Percentiles rank a stretch among this genome's conserved stretches.
Conservation (phyloP, 2,797 vertebrate genomes). For the Darevskia mixta region DNA sequence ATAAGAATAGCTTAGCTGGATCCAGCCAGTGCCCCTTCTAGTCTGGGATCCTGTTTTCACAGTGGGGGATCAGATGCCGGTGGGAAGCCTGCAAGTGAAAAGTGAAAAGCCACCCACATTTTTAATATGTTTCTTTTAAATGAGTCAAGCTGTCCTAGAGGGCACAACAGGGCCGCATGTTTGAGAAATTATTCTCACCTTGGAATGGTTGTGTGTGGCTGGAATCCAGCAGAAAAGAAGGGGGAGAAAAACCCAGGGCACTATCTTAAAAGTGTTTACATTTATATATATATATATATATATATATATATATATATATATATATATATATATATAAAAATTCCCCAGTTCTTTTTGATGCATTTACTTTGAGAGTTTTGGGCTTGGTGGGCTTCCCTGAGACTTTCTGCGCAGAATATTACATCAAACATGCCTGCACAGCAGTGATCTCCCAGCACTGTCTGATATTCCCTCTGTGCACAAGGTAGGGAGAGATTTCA, state of each 20-base stretch:
- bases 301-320: too few relatives aligned
- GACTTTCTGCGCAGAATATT: conserved; percentile 37
- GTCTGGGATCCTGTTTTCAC: too few relatives aligned
- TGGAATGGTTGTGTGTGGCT: background rate
- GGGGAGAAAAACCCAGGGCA: fast-evolving
- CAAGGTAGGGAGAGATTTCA: conserved; percentile 52
- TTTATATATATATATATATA: conserved; percentile 14
- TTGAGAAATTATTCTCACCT: background rate
- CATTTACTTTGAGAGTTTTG: conserved; percentile 45
- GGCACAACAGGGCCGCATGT: background rate
- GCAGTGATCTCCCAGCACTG: background rate
- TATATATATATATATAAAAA: background rate
- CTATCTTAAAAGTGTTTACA: background rate
- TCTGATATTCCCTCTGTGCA: conserved; percentile 57
- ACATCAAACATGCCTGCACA: conserved; percentile 39
- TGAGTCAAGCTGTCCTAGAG: background rate
- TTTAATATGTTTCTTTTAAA: background rate
- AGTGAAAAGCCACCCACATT: background rate
- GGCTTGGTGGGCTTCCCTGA: conserved; percentile 38
- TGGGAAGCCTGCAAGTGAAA: background rate
- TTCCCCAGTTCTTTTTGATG: background rate
- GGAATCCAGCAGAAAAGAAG: conserved; percentile 26
- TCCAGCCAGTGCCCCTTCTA: too few relatives aligned
- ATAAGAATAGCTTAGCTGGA: too few relatives aligned
- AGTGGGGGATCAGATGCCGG: too few relatives aligned